Conservation (phyloP, 2,888 invertebrate genomes). For the Alloscopus bannaensis region DNA sequence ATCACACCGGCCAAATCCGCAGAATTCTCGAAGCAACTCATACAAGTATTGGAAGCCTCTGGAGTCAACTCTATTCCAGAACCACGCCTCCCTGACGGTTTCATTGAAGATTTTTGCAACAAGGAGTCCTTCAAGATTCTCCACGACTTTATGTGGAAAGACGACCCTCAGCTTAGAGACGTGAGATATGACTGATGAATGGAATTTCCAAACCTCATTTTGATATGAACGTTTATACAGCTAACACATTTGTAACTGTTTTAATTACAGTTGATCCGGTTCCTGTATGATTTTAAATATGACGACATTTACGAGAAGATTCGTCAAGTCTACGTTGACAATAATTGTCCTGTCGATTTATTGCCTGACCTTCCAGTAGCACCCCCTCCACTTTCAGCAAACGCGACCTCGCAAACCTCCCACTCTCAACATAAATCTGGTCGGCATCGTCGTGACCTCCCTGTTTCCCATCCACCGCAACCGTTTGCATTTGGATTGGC, state of each 20-base stretch:
- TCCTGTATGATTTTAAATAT: not conserved
- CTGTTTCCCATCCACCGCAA: no score
- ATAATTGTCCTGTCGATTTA: slow-evolving; percentile 3
- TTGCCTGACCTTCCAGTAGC: not conserved
- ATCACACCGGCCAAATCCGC: no score
- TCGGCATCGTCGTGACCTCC: no score
- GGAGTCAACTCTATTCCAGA: no score
- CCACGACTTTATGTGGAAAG: slow-evolving; percentile 22
- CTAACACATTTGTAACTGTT: not conserved
- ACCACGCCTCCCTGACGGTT: not conserved
- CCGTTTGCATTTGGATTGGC: no score
- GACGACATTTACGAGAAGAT: slow-evolving; percentile 2
- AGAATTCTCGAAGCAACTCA: no score
- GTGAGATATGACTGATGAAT: slow-evolving; percentile 26
- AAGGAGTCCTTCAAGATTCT: not conserved
- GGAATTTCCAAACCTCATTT: not conserved
- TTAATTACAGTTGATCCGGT: slow-evolving; percentile 26
- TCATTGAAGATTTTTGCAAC: slow-evolving; percentile 4
- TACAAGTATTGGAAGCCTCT: no score
- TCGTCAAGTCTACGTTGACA: not conserved
- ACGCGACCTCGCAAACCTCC: not conserved
- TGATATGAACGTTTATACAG: no score
- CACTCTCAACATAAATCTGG: no score
- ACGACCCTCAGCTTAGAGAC: slow-evolving; percentile 15
- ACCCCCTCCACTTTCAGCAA: slow-evolving; percentile 3